Evolutionary conservation across 1,140 invertebrate species (phyloP), one percentile per base, ranked within the genome.

Genomic region (Mylabris phalerata): DNA sequence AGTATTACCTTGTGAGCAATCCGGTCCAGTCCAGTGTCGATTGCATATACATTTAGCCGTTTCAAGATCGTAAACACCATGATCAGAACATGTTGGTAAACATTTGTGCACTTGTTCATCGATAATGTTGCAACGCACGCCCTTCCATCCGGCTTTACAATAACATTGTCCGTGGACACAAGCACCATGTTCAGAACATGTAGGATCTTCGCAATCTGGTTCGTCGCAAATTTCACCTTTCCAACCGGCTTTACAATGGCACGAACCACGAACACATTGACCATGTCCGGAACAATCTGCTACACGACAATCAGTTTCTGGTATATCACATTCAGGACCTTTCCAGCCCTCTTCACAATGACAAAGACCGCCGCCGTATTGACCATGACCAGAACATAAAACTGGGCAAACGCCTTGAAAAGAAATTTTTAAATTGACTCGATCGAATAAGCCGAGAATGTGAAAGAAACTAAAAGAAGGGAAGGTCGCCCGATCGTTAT

Each of bases 271-370:
- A 56, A 90, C 82, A 78, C 93, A 97, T 59, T 88, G 85, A 55
- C 95, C 95, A 69, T 94, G 87, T 54, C 89, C 89, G 68, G 89
- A 93, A 77, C 94, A 95, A 78, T 94, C 92, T 38, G 92, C 86
- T 62, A 93, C 87, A 77, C 94, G 89, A 75, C 93, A 95, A 76
- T 95, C 93, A 60, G 85, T 83, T 60, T 90, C 86, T 32, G 92
- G 91, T 58, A 97, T 84, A 75, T 95, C 92, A 76, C 97, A 99
- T 78, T 98, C 94, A 19, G 85, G 82, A 32, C 96, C 96, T 78
- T 97, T 97, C 91, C 92, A 98, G 45, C 95, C 94, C 67, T 93
- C 88, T 74, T 95, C 92, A 75, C 97, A 99, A 69, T 94, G 88
- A 77, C 97, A 99, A 62, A 93, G 78, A 11, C 97, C 97, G 48